Evolutionary conservation across 2,888 invertebrate genomes (phyloP).

Genomic region (Drosophila anomelani): DNA sequence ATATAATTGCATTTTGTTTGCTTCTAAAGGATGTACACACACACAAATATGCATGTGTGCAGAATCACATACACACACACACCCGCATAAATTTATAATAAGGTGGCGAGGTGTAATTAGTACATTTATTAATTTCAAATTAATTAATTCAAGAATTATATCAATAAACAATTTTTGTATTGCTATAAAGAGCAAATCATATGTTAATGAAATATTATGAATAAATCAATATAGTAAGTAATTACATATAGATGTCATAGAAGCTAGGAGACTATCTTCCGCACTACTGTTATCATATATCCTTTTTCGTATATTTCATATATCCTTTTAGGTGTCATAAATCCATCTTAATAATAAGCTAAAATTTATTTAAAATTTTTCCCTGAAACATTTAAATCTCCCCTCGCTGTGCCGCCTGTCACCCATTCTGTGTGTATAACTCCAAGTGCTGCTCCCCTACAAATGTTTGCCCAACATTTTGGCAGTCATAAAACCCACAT

Average conservation of each 20-base stretch:
- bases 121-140: not conserved
- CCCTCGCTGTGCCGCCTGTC: conserved; percentile 19
- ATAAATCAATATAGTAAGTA: not conserved
- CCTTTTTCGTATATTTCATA: not conserved
- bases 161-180: not conserved
- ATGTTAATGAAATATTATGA: not conserved
- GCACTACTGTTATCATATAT: not conserved
- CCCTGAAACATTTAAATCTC: not conserved
- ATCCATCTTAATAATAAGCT: not conserved
- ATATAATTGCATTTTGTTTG: conserved; percentile 52
- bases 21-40: conserved; percentile 24
- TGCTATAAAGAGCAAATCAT: not conserved
- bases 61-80: no score
- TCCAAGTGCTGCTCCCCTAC: conserved; percentile 19
- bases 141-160: not conserved
- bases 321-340: not conserved
- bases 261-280: not conserved
- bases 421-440: conserved; percentile 29
- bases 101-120: conserved; percentile 21
- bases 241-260: not conserved
- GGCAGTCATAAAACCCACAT: conserved; percentile 34
- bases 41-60: no score
- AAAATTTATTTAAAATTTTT: not conserved
- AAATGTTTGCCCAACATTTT: conserved; percentile 39
- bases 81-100: conserved; percentile 24